Evolutionary conservation across 2,888 invertebrate species (phyloP), one percentile per base, ranked within the genome.

Genomic region (Agrenia bidenticulata): DNA sequence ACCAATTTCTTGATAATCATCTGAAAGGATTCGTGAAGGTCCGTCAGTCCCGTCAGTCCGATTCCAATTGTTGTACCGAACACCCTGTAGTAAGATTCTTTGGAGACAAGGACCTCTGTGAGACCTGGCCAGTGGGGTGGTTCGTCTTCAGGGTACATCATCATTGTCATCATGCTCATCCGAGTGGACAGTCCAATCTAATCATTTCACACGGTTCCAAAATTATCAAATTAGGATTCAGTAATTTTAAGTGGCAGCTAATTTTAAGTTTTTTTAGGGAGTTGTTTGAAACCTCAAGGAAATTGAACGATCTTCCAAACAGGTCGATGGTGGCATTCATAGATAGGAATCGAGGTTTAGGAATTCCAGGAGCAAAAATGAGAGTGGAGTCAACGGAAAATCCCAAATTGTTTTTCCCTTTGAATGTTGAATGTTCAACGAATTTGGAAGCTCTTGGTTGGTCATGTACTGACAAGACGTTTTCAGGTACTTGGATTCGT

Each of bases 221-320:
- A 45, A 58, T 45, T 41, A 49, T 11, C 17, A 32, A 49, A 37
- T 24, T 58, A 21, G 27, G 23, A 39, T 17, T 11, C 23, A 37
- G n/a, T 13, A 19, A 32, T 13, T 32, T 24, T 19, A 13, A 49
- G 39, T 39, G 39, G 39, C 39, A 39, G 7, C 19, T 45, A 45
- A 19, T 45, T 19, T 15, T 45, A 19, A 45, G 15, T 15, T 45
- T 45, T 39, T 45, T 5, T 11, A 45, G 45, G 45, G 19, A 45
- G 15, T 11, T 15, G 15, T 15, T 15, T 7, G 60, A 53, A 23
- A 62, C 53, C 57, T 69, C 61, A 2, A 69, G 39, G 23, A 60
- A 23, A 37, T 69, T 69, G 58, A 62, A 69, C 2, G 69, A 66
- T 41, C 49, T 50, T 42, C 66, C 69, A 2, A 49, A 15, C 1